Conservation (phyloP, 2,113 vertebrate genomes). For the Orcinus orca region DNA sequence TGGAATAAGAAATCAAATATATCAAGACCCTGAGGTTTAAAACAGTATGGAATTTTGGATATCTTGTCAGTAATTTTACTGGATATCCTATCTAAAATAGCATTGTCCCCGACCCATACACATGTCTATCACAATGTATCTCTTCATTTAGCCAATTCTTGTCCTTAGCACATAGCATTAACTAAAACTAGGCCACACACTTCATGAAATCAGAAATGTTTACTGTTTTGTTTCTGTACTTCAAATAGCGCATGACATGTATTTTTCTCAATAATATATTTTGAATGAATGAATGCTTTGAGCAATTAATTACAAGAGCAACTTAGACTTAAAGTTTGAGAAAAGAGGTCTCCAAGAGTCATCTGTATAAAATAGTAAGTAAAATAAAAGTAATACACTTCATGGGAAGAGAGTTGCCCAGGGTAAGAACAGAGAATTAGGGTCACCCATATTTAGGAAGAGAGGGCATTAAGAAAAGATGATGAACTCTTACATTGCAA, state of each 20-base stretch:
- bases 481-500: not conserved
- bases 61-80: not conserved
- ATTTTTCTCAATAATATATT: not conserved
- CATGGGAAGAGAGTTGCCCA: not conserved
- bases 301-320: not conserved
- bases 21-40: not conserved
- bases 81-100: not conserved
- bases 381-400: not conserved
- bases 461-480: not conserved
- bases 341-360: not conserved
- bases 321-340: not conserved
- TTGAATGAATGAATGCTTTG: not conserved
- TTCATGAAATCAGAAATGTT: not conserved
- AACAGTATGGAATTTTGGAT: not conserved
- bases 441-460: not conserved
- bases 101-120: accelerated
- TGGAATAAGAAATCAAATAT: not conserved
- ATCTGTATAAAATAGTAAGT: not conserved
- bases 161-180: not conserved
- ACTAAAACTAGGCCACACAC: not conserved
- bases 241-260: not conserved
- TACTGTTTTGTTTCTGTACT: not conserved
- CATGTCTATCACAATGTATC: not conserved
- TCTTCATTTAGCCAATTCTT: not conserved
- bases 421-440: not conserved